Evolutionary conservation across 2,113 vertebrate genomes (phyloP).

Genomic region (Empidonax traillii): DNA sequence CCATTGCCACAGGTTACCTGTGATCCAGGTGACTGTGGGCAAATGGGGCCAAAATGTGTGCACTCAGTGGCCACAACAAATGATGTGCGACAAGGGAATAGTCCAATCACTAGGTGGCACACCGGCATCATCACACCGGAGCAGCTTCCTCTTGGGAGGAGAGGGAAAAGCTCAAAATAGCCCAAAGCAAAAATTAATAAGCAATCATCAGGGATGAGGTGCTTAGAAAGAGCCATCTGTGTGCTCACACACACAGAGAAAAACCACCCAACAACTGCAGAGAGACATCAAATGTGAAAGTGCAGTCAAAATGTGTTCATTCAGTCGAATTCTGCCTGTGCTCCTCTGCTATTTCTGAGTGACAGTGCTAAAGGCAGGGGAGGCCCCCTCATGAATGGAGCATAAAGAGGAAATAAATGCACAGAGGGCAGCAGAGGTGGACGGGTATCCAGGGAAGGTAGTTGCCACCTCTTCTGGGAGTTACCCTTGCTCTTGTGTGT

Average conservation of each 20-base stretch:
- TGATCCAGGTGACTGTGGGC: neutral
- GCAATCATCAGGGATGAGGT: neutral
- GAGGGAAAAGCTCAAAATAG: neutral
- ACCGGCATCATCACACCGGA: neutral
- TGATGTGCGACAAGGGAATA: neutral
- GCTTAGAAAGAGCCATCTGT: neutral
- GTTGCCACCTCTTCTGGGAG: neutral
- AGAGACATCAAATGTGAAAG: neutral
- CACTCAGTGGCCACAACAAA: rapidly evolving
- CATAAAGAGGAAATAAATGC: neutral
- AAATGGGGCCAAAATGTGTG: rapidly evolving
- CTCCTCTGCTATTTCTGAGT: neutral
- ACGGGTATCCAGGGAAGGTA: neutral
- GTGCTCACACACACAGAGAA: neutral
- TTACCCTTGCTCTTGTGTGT: neutral
- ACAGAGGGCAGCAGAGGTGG: neutral
- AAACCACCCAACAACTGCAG: neutral
- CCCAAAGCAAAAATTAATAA: neutral
- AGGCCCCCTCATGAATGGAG: neutral
- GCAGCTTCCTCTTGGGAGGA: neutral
- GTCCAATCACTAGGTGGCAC: conserved; percentile 47
- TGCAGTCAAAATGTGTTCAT: neutral
- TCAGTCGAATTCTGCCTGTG: neutral
- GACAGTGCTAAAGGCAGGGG: neutral
- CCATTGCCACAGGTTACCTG: neutral